Conservation (phyloP, 2,113 vertebrate species). For the Hippocampus abdominalis region DNA sequence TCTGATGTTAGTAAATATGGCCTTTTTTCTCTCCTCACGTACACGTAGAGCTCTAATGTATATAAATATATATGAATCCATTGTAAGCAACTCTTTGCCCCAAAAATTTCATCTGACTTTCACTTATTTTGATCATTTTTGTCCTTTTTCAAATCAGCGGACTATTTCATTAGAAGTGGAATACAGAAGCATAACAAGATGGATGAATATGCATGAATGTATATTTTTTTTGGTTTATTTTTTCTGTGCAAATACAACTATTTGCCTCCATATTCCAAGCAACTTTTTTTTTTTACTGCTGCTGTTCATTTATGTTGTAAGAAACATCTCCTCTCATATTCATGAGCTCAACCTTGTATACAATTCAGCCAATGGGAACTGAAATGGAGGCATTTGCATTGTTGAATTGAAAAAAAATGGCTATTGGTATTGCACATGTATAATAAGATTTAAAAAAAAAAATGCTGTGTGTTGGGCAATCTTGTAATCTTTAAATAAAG, state of each 20-base stretch:
- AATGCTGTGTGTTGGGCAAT: slow-evolving; percentile 97
- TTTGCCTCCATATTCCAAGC: slow-evolving; percentile 19
- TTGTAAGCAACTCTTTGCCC: neutral
- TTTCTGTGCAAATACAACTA: slow-evolving; percentile 18
- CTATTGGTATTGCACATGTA: slow-evolving; percentile 98
- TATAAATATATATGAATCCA: slow-evolving; percentile 13
- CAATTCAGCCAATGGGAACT: slow-evolving; percentile 72
- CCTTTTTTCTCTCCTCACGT: slow-evolving; percentile 24
- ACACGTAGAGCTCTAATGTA: slow-evolving; percentile 15
- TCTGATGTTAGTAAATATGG: neutral
- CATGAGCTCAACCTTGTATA: slow-evolving; percentile 73
- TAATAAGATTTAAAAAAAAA: slow-evolving; percentile 82
- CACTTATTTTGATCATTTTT: neutral
- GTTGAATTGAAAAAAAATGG: slow-evolving; percentile 67
- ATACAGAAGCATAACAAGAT: slow-evolving; percentile 21
- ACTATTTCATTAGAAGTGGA: slow-evolving; percentile 8
- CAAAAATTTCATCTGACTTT: neutral
- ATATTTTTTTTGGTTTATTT: slow-evolving; percentile 13
- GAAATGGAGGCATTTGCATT: slow-evolving; percentile 47
- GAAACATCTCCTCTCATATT: slow-evolving; percentile 28
- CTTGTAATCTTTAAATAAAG: slow-evolving; percentile 86
- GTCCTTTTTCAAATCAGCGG: slow-evolving; percentile 1
- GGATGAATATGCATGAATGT: slow-evolving; percentile 55
- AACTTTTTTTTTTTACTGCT: slow-evolving; percentile 28
- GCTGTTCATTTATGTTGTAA: slow-evolving; percentile 35